Evolutionary conservation across 2,888 invertebrate genomes (phyloP).

Genomic region (Iphiclides podalirius): DNA sequence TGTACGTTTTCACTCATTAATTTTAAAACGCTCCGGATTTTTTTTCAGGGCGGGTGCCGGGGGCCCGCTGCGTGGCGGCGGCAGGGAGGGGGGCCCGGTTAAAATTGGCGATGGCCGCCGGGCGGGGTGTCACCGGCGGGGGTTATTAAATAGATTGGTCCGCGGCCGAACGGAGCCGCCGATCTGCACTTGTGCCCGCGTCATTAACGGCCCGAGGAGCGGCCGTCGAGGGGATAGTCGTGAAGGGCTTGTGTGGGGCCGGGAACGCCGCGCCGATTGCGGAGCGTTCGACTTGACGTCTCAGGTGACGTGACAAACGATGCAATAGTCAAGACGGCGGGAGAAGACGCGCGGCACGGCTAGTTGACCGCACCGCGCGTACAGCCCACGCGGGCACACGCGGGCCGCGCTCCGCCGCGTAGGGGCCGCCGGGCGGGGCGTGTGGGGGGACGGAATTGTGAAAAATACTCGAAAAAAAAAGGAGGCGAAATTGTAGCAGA

Average conservation of each 20-base stretch:
- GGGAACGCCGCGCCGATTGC: too few species aligned
- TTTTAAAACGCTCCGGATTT: constrained; percentile 82
- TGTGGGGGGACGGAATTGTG: constrained; percentile 71
- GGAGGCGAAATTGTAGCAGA: constrained; percentile 79
- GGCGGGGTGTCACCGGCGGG: constrained; percentile 79
- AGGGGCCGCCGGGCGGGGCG: constrained; percentile 44
- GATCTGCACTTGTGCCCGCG: constrained; percentile 79
- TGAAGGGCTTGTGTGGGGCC: constrained; percentile 76
- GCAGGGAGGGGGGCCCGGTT: constrained; percentile 53
- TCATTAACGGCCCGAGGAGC: constrained; percentile 80
- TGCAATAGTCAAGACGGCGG: too few species aligned
- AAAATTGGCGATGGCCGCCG: constrained; percentile 79
- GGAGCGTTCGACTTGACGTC: too few species aligned
- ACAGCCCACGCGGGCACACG: constrained; percentile 47
- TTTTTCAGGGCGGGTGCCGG: constrained; percentile 77
- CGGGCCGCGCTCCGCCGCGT: constrained; percentile 51
- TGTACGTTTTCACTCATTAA: constrained; percentile 82
- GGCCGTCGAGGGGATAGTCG: constrained; percentile 79
- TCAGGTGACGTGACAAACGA: too few species aligned
- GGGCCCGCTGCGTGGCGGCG: constrained; percentile 58
- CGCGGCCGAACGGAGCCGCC: constrained; percentile 80
- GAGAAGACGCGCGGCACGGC: background rate
- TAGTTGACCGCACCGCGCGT: background rate
- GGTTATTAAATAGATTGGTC: constrained; percentile 82
- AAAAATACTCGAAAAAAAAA: constrained; percentile 79